phyloP scores from a whole-genome alignment of 2,888 invertebrate species.

The Pyrocoelia pectoralis region DNA sequence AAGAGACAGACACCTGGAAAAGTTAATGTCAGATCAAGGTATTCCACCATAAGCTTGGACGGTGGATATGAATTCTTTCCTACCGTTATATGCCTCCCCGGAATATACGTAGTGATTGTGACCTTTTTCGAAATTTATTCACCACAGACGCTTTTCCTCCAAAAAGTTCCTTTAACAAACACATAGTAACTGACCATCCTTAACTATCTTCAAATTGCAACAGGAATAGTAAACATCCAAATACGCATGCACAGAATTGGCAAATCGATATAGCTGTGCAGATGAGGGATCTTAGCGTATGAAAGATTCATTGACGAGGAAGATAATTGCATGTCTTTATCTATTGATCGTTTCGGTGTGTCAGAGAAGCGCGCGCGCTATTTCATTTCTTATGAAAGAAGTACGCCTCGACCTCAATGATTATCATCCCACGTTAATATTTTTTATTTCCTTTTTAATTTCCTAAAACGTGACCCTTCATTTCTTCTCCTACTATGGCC shows the following conservation, averaged over 20 bases:
- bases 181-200: not conserved
- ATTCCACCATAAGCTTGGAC: too few species aligned
- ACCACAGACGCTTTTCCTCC: too few species aligned
- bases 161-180: too few species aligned
- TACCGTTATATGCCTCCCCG: too few species aligned
- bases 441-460: not conserved
- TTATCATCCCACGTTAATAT: not conserved
- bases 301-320: not conserved
- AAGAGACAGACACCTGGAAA: too few species aligned
- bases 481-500: slow-evolving; percentile 18
- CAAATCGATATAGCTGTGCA: not conserved
- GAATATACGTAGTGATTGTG: too few species aligned
- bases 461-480: not conserved
- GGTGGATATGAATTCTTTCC: too few species aligned
- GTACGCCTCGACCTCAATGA: not conserved
- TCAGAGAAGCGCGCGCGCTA: not conserved
- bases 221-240: not conserved
- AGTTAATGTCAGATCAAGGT: too few species aligned
- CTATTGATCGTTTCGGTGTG: not conserved
- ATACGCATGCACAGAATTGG: not conserved
- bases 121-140: too few species aligned
- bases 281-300: not conserved
- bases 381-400: not conserved
- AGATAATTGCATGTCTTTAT: not conserved
- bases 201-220: not conserved